phyloP scores from a whole-genome alignment of 1,140 invertebrate species.

The Metaphire vulgaris region DNA sequence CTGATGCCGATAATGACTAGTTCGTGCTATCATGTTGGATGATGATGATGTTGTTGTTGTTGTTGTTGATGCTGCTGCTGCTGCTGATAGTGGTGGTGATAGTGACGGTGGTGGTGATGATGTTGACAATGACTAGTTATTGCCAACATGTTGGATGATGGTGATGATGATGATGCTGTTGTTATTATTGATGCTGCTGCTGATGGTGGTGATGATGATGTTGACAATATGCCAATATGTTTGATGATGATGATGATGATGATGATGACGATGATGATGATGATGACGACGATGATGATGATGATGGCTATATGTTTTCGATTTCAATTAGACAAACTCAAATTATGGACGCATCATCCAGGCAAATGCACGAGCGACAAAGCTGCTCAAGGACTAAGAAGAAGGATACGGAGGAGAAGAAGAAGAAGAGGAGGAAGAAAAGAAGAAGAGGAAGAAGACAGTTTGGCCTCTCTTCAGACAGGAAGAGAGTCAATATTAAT shows the following conservation, averaged over 20 bases:
- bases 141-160: not conserved
- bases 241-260: not conserved
- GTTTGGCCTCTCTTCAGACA: too few relatives aligned
- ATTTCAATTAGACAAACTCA: constrained; percentile 54
- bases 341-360: constrained; percentile 58
- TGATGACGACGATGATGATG: not conserved
- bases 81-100: not conserved
- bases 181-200: not conserved
- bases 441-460: too few relatives aligned
- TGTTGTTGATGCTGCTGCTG: not conserved
- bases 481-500: too few relatives aligned
- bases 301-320: not conserved
- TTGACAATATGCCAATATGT: not conserved
- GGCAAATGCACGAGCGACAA: constrained; percentile 60
- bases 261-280: not conserved
- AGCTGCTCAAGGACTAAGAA: constrained; percentile 54
- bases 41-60: not conserved
- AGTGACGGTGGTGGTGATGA: not conserved
- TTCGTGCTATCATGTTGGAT: too few relatives aligned
- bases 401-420: too few relatives aligned
- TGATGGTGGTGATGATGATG: not conserved
- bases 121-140: not conserved
- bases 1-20: too few relatives aligned
- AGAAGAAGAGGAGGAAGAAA: too few relatives aligned
- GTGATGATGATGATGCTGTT: not conserved